Conservation (phyloP, 1,140 invertebrate genomes). For the Euura saliciscinereae region DNA sequence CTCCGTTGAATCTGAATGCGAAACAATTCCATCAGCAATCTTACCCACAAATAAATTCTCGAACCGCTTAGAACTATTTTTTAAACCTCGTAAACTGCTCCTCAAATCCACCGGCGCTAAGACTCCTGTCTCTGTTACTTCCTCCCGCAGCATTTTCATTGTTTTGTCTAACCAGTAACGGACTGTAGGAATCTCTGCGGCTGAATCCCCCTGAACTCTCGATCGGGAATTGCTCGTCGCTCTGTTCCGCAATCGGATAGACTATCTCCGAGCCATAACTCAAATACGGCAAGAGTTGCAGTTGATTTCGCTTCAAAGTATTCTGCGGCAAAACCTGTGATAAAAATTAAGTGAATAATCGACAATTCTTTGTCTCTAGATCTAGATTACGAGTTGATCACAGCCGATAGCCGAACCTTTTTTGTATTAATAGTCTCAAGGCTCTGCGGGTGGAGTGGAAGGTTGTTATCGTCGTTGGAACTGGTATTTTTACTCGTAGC, state of each 20-base stretch:
- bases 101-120: constrained; percentile 45
- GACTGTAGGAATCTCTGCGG: constrained; percentile 68
- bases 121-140: constrained; percentile 46
- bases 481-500: constrained; percentile 53
- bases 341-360: constrained; percentile 21
- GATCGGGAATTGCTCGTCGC: constrained; percentile 71
- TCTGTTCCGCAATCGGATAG: constrained; percentile 83
- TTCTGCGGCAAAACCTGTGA: constrained; percentile 53
- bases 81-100: constrained; percentile 49
- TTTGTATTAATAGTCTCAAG: constrained; percentile 58
- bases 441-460: constrained; percentile 57
- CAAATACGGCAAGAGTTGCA: constrained; percentile 66
- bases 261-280: constrained; percentile 79
- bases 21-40: constrained; percentile 5
- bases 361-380: neutral
- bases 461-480: constrained; percentile 56
- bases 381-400: neutral
- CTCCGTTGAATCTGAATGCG: constrained; percentile 45
- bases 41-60: neutral
- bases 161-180: constrained; percentile 65
- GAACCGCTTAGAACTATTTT: too few species aligned
- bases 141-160: constrained; percentile 38
- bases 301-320: constrained; percentile 54
- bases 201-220: constrained; percentile 48
- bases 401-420: constrained; percentile 36